A percentile compares a stretch with the other conserved stretches of the same genome.
Evolutionary conservation across 1,140 invertebrate genomes (phyloP).

Genomic region (Cherax quadricarinatus): DNA sequence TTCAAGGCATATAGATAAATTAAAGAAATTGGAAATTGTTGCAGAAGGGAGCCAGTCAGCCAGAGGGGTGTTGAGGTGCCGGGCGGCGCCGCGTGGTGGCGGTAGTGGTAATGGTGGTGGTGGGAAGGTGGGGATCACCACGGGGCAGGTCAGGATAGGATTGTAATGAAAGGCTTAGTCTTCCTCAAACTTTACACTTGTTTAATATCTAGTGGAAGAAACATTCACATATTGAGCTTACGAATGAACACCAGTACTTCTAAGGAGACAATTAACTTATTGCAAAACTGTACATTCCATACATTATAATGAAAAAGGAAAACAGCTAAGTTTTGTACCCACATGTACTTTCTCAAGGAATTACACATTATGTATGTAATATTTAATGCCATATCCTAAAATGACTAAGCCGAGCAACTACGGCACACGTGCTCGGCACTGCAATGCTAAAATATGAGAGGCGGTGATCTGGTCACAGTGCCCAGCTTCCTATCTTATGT

Average conservation of each 20-base stretch:
- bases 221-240: constrained; percentile 74
- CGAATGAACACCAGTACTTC: constrained; percentile 68
- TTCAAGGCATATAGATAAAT: neutral
- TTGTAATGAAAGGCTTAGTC: constrained; percentile 73
- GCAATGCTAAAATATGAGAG: constrained; percentile 52
- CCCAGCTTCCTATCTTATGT: constrained; percentile 27
- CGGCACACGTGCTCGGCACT: constrained; percentile 50
- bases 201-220: constrained; percentile 74
- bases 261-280: constrained; percentile 68
- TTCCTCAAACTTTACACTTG: constrained; percentile 73
- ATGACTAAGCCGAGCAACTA: constrained; percentile 62
- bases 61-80: constrained; percentile 21
- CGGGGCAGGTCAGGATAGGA: constrained; percentile 65
- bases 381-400: constrained; percentile 63
- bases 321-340: constrained; percentile 68
- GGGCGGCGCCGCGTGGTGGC: constrained; percentile 29
- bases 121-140: constrained; percentile 46
- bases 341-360: constrained; percentile 57
- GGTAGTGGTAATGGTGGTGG: constrained; percentile 45
- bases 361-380: constrained; percentile 58
- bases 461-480: constrained; percentile 60
- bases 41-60: constrained; percentile 37
- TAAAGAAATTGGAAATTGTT: neutral
- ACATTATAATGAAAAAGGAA: constrained; percentile 61
- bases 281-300: constrained; percentile 72